phyloP scores from a whole-genome alignment of 2,113 vertebrate species.

The Rallus limicola region DNA sequence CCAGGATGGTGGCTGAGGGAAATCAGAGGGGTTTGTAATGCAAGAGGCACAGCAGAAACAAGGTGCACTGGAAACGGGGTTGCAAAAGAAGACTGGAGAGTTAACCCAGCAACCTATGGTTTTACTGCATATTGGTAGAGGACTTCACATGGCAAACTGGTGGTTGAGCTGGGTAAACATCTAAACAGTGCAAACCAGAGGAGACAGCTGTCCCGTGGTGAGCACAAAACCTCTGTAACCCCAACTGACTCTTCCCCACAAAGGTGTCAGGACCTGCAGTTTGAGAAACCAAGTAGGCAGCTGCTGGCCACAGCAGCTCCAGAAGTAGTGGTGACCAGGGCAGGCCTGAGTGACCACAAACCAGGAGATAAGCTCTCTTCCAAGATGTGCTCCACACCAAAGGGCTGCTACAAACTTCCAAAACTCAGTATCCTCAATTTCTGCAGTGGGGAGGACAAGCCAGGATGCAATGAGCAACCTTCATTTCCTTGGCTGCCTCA shows the following conservation, averaged over 20 bases:
- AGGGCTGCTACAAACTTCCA: neutral
- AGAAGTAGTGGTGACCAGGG: neutral
- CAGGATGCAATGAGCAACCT: neutral
- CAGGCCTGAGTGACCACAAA: neutral
- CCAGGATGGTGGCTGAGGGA: neutral
- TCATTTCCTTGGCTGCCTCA: neutral
- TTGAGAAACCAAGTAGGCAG: neutral
- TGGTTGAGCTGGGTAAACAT: neutral
- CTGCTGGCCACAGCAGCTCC: neutral
- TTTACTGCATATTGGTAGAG: neutral
- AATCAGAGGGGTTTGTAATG: neutral
- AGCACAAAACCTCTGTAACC: neutral
- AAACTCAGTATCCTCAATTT: neutral
- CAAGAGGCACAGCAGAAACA: neutral
- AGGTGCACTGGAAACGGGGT: neutral
- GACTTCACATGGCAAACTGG: rapidly evolving
- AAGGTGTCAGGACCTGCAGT: neutral
- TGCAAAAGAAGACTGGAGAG: neutral
- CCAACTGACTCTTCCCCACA: neutral
- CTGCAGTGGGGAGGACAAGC: neutral
- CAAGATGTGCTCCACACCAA: neutral
- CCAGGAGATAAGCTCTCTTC: neutral
- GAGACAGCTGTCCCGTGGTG: neutral
- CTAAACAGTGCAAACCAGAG: neutral
- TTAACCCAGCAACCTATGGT: neutral